Percentiles rank a stretch among this genome's conserved stretches.
Evolutionary conservation across 2,113 vertebrate species (phyloP).

Genomic region (Lepus americanus): DNA sequence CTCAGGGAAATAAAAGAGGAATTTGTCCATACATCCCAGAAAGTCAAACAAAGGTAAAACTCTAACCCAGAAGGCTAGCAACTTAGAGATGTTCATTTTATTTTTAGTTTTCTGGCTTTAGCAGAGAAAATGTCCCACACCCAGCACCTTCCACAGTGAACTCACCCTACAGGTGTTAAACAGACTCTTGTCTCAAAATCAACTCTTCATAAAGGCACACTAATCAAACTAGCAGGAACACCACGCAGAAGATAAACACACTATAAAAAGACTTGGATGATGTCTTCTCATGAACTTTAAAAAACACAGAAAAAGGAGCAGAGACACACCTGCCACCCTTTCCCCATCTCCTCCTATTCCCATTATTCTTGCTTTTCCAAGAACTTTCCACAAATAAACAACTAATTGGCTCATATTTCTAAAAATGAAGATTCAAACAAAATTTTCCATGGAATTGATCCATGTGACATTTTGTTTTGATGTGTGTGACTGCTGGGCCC

Average conservation of each 20-base stretch:
- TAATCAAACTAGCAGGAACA: neutral
- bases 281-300: conserved; percentile 69
- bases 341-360: fast-evolving
- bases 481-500: neutral
- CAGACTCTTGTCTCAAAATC: neutral
- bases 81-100: neutral
- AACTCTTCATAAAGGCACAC: neutral
- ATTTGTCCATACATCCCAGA: neutral
- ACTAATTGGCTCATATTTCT: neutral
- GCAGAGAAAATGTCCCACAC: neutral
- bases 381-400: neutral
- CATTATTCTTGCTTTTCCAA: neutral
- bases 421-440: neutral
- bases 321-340: neutral
- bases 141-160: neutral
- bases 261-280: conserved; percentile 69
- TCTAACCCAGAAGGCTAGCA: neutral
- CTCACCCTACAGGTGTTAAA: neutral
- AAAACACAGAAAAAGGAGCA: neutral
- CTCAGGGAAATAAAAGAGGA: neutral
- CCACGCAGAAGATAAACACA: conserved; percentile 58
- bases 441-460: neutral
- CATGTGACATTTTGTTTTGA: neutral
- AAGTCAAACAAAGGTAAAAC: neutral
- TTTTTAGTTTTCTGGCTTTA: neutral